A percentile compares a stretch with the other conserved stretches of the same genome.
Conservation (phyloP, 2,888 invertebrate genomes). For the Polymixis flavicincta region DNA sequence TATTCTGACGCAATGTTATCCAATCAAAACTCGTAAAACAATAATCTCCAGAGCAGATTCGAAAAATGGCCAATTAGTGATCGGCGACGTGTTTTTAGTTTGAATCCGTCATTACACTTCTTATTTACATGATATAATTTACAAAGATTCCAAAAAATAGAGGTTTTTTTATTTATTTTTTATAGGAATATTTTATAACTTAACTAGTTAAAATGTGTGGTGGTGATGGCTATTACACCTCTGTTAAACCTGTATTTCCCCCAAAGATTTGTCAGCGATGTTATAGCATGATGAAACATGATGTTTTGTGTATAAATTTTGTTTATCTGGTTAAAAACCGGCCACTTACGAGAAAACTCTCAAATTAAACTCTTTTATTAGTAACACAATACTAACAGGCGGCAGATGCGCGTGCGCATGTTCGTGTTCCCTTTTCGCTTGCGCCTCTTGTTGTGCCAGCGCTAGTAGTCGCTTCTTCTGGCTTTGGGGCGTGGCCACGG, state of each 20-base stretch:
- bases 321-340: not conserved
- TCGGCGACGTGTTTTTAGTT: not conserved
- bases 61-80: too few species aligned
- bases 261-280: not conserved
- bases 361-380: constrained; percentile 29
- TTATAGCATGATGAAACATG: not conserved
- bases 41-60: not conserved
- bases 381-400: constrained; percentile 63
- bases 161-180: too few species aligned
- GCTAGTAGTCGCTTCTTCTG: constrained; percentile 97
- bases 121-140: not conserved
- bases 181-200: too few species aligned
- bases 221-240: not conserved
- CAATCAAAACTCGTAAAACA: not conserved
- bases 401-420: constrained; percentile 85
- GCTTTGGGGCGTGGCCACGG: constrained; percentile 92
- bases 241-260: not conserved
- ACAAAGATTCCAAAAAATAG: too few species aligned
- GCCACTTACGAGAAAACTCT: constrained; percentile 33
- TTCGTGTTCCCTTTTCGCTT: constrained; percentile 90
- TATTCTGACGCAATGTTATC: too few species aligned
- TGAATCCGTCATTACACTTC: not conserved
- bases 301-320: not conserved
- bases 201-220: not conserved
- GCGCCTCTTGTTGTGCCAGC: constrained; percentile 92